phyloP scores from a whole-genome alignment of 2,797 vertebrate species.

The Halcyon chelicuti region DNA sequence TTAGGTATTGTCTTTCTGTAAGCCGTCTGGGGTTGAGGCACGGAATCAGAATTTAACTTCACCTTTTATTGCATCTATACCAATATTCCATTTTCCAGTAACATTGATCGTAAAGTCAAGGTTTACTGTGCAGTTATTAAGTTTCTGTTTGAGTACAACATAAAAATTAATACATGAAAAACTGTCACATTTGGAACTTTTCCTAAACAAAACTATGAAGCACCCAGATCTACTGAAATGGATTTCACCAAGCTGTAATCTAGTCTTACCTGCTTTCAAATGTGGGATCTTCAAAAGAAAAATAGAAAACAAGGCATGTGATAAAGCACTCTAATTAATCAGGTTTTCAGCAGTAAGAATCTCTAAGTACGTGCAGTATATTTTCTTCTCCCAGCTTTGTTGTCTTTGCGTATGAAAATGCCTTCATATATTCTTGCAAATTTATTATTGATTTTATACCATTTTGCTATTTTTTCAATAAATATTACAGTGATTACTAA shows the following conservation, averaged over 20 bases:
- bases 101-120: background rate
- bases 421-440: background rate
- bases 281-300: background rate
- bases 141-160: background rate
- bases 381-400: background rate
- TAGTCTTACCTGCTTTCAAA: background rate
- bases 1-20: background rate
- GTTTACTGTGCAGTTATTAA: background rate
- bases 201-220: background rate
- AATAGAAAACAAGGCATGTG: background rate
- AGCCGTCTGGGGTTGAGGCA: background rate
- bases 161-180: background rate
- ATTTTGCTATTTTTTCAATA: constrained; percentile 30
- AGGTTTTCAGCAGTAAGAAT: background rate
- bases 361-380: background rate
- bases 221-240: background rate
- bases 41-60: background rate
- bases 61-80: background rate
- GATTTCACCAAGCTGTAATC: background rate
- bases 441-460: constrained; percentile 31
- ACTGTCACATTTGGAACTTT: background rate
- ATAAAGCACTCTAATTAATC: background rate
- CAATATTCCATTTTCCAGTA: background rate
- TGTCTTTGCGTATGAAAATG: background rate
- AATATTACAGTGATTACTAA: background rate